phyloP scores from a whole-genome alignment of 1,140 invertebrate genomes.

The Drosophila triauraria region DNA sequence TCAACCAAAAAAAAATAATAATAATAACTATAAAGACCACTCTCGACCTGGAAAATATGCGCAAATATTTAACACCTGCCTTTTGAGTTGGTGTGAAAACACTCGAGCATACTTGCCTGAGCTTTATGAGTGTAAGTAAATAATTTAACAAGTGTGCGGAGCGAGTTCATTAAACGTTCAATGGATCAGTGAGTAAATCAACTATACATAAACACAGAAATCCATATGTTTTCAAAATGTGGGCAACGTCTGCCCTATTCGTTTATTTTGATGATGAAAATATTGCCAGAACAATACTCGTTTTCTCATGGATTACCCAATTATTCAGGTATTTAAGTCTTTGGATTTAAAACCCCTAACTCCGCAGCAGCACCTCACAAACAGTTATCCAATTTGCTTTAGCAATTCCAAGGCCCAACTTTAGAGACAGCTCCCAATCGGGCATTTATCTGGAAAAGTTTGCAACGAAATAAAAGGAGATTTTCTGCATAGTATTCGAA shows the following conservation, averaged over 20 bases:
- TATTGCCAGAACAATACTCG: no score
- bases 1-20: background rate
- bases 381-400: background rate
- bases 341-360: background rate
- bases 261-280: background rate
- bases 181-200: slow-evolving; percentile 2
- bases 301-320: background rate
- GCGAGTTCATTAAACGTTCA: slow-evolving; percentile 22
- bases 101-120: slow-evolving; percentile 8
- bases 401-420: background rate
- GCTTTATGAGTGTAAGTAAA: slow-evolving; percentile 13
- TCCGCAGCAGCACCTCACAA: background rate
- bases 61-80: slow-evolving; percentile 25
- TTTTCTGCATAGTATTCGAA: slow-evolving; percentile 44
- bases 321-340: background rate
- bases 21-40: background rate
- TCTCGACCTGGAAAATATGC: slow-evolving; percentile 23
- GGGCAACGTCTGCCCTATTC: background rate
- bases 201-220: background rate
- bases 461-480: slow-evolving; percentile 14
- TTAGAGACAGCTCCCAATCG: slow-evolving; percentile 2
- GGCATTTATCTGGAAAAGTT: slow-evolving; percentile 30
- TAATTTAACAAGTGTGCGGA: slow-evolving; percentile 7
- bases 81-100: slow-evolving; percentile 32
- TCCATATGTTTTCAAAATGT: background rate